Evolutionary conservation across 1,140 invertebrate species (phyloP).

Genomic region (Theocolax elegans): DNA sequence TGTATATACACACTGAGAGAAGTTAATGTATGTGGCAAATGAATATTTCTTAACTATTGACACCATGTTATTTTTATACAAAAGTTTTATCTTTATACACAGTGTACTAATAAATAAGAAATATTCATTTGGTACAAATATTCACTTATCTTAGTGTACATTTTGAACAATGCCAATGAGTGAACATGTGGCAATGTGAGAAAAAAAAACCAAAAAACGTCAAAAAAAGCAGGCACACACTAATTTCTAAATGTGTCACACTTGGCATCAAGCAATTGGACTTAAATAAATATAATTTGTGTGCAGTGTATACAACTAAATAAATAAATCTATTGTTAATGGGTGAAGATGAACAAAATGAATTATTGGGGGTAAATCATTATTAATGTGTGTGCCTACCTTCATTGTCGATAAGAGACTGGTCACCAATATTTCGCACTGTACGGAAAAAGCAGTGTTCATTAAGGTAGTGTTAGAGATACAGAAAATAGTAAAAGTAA

Average conservation of each 20-base stretch:
- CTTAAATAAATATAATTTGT: background rate
- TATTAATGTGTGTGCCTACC: conserved; percentile 63
- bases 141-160: too few relatives aligned
- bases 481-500: conserved; percentile 1
- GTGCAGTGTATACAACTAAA: background rate
- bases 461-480: conserved; percentile 35
- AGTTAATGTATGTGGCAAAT: too few relatives aligned
- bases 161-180: background rate
- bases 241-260: conserved; percentile 49
- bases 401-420: conserved; percentile 64
- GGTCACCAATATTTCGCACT: conserved; percentile 61
- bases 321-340: conserved; percentile 27
- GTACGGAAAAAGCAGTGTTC: conserved; percentile 53
- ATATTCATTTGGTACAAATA: too few relatives aligned
- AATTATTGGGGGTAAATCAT: background rate
- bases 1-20: too few relatives aligned
- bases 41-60: too few relatives aligned
- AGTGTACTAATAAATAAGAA: too few relatives aligned
- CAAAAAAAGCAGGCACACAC: conserved; percentile 60
- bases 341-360: background rate
- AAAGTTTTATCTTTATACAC: too few relatives aligned
- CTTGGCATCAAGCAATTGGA: too few relatives aligned
- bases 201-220: conserved; percentile 8
- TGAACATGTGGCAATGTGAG: background rate
- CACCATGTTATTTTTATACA: too few relatives aligned